These are phyloP conservation scores for Megaceryle torquata DNA, from an alignment of 2,113 vertebrate genomes.

Conservation along the genomic window DNA sequence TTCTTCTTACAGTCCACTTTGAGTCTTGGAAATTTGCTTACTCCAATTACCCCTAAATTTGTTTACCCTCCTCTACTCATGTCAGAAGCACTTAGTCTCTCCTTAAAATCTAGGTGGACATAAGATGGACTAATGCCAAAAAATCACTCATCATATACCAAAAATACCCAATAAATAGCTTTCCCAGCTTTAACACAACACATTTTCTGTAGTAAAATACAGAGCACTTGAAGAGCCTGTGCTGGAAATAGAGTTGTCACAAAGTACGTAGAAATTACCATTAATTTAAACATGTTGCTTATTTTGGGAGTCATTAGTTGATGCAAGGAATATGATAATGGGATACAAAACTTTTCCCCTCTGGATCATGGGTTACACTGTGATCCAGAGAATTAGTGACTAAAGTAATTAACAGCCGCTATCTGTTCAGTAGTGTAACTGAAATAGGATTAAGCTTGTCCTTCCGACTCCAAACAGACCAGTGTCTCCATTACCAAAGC, in stretches of 20 bases:
- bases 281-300: neutral
- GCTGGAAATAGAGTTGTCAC: neutral
- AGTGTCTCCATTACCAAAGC: neutral
- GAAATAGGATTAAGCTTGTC: neutral
- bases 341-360: neutral
- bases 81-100: neutral
- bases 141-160: neutral
- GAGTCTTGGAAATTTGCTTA: neutral
- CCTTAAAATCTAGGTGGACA: neutral
- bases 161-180: neutral
- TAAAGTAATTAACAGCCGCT: neutral
- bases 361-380: neutral
- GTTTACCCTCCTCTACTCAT: neutral
- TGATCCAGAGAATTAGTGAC: neutral
- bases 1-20: neutral
- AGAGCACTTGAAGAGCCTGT: accelerated
- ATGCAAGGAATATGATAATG: neutral
- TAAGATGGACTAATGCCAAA: constrained; percentile 6
- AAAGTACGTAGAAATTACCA: neutral
- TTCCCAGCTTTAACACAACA: neutral
- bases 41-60: neutral
- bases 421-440: neutral
- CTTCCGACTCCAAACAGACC: neutral
- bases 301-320: neutral
- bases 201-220: neutral